Evolutionary conservation across 1,140 invertebrate genomes (phyloP).

Genomic region (Drosophila yakuba): DNA sequence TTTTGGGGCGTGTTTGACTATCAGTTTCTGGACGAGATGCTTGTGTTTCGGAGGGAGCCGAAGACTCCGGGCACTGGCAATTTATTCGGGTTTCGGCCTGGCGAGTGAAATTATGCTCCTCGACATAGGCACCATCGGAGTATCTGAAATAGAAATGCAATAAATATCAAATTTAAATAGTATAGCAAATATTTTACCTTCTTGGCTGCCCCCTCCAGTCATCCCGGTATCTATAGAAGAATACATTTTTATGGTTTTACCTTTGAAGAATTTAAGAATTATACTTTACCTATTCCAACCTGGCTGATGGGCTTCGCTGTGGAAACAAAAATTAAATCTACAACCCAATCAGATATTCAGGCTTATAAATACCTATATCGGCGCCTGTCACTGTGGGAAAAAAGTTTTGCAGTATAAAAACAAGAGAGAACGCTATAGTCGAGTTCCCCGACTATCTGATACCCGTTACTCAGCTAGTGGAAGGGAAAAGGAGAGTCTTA

Average conservation of each 20-base stretch:
- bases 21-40: not conserved
- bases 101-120: not conserved
- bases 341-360: not conserved
- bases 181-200: not conserved
- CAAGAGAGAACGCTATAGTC: too few species aligned
- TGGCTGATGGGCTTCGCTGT: not conserved
- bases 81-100: not conserved
- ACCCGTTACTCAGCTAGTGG: too few species aligned
- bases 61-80: not conserved
- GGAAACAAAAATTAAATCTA: not conserved
- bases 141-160: not conserved
- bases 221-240: not conserved
- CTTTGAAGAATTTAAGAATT: not conserved
- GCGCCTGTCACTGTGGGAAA: not conserved
- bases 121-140: not conserved
- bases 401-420: too few species aligned
- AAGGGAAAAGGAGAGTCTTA: too few species aligned
- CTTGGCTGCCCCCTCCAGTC: not conserved
- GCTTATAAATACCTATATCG: not conserved
- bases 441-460: too few species aligned
- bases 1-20: not conserved
- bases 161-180: not conserved
- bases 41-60: not conserved
- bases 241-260: too few species aligned
- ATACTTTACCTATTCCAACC: slow-evolving; percentile 4